Base-by-base conservation (phyloP, 1,140 invertebrate genomes). In the Meteorus sp. region DNA sequence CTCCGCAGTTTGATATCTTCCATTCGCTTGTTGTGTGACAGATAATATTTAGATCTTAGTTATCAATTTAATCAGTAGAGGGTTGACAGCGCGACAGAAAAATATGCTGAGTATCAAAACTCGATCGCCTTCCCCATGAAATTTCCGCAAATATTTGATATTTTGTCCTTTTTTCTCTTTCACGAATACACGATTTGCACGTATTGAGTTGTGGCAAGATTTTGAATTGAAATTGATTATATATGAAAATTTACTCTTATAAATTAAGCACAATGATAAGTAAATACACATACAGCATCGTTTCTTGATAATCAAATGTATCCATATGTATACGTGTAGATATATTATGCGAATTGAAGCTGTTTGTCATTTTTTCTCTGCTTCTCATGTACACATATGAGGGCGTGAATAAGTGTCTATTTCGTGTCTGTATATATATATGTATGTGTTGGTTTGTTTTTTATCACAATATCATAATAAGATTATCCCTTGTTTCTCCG, bases 161-260 rank as follows among this genome's bases (percentile, higher is more conserved):
- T 15, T 39, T 29, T 51, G 13, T 20, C 1, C 6, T 19, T 35
- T 58, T 43, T 13, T 19, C 47, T 29, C 17, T 60, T 60, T 37
- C 51, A 60, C 51, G 51, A 60, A 60, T 60, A 54, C 58, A 60
- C 58, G 51, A 60, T 60, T 48, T 35, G 23, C 39, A 53, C 4
- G n/a, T n/a, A n/a, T 22, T 27, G 8, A 51, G 39, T 44, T 56
- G 27, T 43, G n/a, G 25, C 23, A 44, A 52, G 50, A 45, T 35
- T 5, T 23, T 43, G 17, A 45, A 44, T 29, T n/a, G n/a, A 48
- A 22, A 19, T 17, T 44, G 9, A 45, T 56, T 31, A 15, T 17
- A 35, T 56, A 11, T 31, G 25, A 23, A n/a, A n/a, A n/a, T n/a
- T n/a, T n/a, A 20, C 17, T 57, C 17, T 19, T 47, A 39, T 25